Evolutionary conservation across 1,140 invertebrate genomes (phyloP).

Genomic region (Dendrolimus punctatus): DNA sequence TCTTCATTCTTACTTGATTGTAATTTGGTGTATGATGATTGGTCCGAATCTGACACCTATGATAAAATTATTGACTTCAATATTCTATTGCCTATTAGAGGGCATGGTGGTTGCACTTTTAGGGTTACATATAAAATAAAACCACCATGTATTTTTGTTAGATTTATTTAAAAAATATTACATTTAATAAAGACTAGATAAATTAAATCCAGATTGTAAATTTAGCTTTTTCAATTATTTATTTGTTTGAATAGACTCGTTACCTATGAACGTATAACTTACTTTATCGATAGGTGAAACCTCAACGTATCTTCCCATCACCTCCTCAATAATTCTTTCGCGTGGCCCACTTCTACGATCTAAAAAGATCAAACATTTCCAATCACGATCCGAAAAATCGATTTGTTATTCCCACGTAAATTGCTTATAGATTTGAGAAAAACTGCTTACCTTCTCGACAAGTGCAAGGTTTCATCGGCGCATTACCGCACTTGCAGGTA

Average conservation of each 20-base stretch:
- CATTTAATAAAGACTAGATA: slow-evolving; percentile 2
- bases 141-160: slow-evolving; percentile 24
- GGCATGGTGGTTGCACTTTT: slow-evolving; percentile 24
- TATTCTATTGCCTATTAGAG: neutral
- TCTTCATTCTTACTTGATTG: neutral
- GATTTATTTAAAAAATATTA: slow-evolving; percentile 22
- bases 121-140: slow-evolving; percentile 23
- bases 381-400: slow-evolving; percentile 19
- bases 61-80: slow-evolving; percentile 13
- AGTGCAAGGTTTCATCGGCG: slow-evolving; percentile 18
- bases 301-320: slow-evolving; percentile 44
- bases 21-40: neutral
- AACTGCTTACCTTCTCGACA: slow-evolving; percentile 30
- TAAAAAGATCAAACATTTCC: slow-evolving; percentile 32
- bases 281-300: slow-evolving; percentile 42
- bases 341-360: slow-evolving; percentile 36
- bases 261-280: slow-evolving; percentile 36
- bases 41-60: slow-evolving; percentile 15
- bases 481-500: slow-evolving; percentile 21
- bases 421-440: slow-evolving; percentile 6
- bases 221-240: neutral
- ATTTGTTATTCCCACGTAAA: slow-evolving; percentile 39
- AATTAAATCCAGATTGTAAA: neutral
- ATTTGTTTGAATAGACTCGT: slow-evolving; percentile 17
- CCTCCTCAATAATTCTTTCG: slow-evolving; percentile 48